Evolutionary conservation across 2,113 vertebrate species (phyloP), one percentile per base, ranked within the genome.

Genomic region (Diglossa brunneiventris): DNA sequence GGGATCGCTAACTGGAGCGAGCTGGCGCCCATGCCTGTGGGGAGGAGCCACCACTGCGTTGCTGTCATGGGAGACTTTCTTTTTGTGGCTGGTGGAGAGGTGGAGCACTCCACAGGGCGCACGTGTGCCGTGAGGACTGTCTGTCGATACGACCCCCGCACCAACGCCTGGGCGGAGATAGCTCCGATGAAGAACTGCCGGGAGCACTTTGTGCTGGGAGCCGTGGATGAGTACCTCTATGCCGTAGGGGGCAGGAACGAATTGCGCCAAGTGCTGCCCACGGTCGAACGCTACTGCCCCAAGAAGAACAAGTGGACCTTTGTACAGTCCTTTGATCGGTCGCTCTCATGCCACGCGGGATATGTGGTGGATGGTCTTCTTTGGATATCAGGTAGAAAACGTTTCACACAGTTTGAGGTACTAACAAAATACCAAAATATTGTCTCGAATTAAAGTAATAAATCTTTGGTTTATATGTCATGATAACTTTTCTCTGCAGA

Each of bases 261-360:
- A 78, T 96, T 99, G 85, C 98, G 99, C 13, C 99, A 99, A 89
- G 99, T 99, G 64, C 96, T 99, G 85, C 99, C 99, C 15, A 99
- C 99, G 0, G 99, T 99, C 49, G 99, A 99, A 92, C 98, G 99
- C 17, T 99, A 99, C 59, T 99, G 99, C 90, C 99, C 99, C 87
- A 98, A 98, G 98, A 99, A 98, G 98, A 99, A 99, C 98, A 99
- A 99, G 90, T 99, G 99, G 99, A 98, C 98, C 89, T 99, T 99
- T 85, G 99, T 99, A 82, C 99, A 99, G 93, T 97, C 99, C 44
- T 99, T 99, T 77, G 99, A 99, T 97, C 98, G 98, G n/a, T 99
- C 99, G 2, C 98, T 99, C 68, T 99, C 99, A 1, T 99, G 99
- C 94, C 99, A 99, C 4, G 99, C 99, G 1, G 99, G 99, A 94